These are phyloP conservation scores for Nymphalis polychloros DNA, from an alignment of 2,888 invertebrate genomes.

Conservation along the genomic window DNA sequence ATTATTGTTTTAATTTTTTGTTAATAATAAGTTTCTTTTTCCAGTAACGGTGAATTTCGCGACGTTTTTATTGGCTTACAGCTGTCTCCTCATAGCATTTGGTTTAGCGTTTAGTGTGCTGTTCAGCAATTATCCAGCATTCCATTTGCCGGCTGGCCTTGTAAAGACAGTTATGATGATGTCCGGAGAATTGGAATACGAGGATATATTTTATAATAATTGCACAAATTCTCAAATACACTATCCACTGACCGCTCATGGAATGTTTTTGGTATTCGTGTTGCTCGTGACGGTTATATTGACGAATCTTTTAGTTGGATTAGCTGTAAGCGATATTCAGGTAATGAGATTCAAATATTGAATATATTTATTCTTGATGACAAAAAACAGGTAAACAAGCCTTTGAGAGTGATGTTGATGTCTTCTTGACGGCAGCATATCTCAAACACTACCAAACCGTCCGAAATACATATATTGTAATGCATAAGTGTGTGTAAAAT, in stretches of 20 bases:
- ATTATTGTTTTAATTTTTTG: no score
- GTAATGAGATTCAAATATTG: slow-evolving; percentile 48
- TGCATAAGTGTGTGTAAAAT: no score
- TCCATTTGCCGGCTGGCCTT: slow-evolving; percentile 84
- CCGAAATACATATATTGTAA: no score
- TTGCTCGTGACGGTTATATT: slow-evolving; percentile 90
- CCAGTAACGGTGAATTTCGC: slow-evolving; percentile 90
- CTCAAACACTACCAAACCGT: no score
- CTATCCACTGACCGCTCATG: slow-evolving; percentile 88
- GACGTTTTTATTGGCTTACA: slow-evolving; percentile 90
- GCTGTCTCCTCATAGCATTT: slow-evolving; percentile 90
- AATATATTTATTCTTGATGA: neutral
- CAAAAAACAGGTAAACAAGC: no score
- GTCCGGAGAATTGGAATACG: slow-evolving; percentile 93
- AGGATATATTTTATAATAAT: slow-evolving; percentile 89
- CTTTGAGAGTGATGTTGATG: no score
- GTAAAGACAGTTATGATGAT: slow-evolving; percentile 93
- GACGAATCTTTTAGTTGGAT: slow-evolving; percentile 91
- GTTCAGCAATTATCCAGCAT: slow-evolving; percentile 88
- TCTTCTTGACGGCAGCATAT: no score
- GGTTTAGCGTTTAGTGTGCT: slow-evolving; percentile 91
- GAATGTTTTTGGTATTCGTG: slow-evolving; percentile 89
- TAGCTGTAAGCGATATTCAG: slow-evolving; percentile 92
- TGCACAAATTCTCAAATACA: slow-evolving; percentile 74
- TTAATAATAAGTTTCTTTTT: slow-evolving; percentile 39